Evolutionary conservation across 2,797 vertebrate species (phyloP), one percentile per base, ranked within the genome.

Genomic region (Crocidura indochinensis): DNA sequence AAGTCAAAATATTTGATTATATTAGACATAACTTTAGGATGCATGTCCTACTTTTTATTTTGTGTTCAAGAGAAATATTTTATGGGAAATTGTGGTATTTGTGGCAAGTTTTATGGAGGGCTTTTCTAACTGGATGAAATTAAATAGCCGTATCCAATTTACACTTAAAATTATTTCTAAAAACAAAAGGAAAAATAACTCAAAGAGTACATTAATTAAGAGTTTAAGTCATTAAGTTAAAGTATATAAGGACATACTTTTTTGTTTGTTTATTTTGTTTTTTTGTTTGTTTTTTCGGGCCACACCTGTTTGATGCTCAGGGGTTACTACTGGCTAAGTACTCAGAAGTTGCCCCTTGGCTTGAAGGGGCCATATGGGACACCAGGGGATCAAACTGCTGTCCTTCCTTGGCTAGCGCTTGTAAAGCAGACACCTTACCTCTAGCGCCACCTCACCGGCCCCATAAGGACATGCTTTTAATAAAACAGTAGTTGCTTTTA

Each of bases 61-160:
- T 91, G 24, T 27, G 14, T 75, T 92, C 44, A 65, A 26, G 3
- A 26, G 27, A 65, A 65, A 10, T 65, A 1, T 65, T 65, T 65
- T 27, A 26, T 65, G 27, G 14, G 84, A 75, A 67, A 78, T 3
- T 7, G 8, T 51, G 24, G 53, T 20, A 76, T 26, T 31, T 90
- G 3, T 69, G 10, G 15, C 64, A 85, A 65, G 31, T 31, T 81
- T 38, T 67, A 84, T 81, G 46, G 9, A 10, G 20, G 47, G 89
- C 76, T 74, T 76, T 88, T 49, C 78, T 27, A 90, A 31, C 10
- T 38, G 60, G 47, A 83, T 85, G 75, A 91, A 93, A 87, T 29
- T 87, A 77, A 84, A 83, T 87, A 53, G 2, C 62, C 67, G 3
- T 81, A 4, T 74, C 10, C 72, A 79, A n/a, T 7, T 73, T 38